Base-by-base conservation (phyloP, 2,797 vertebrate species). In the Lepidocolaptes lacrymiger region DNA sequence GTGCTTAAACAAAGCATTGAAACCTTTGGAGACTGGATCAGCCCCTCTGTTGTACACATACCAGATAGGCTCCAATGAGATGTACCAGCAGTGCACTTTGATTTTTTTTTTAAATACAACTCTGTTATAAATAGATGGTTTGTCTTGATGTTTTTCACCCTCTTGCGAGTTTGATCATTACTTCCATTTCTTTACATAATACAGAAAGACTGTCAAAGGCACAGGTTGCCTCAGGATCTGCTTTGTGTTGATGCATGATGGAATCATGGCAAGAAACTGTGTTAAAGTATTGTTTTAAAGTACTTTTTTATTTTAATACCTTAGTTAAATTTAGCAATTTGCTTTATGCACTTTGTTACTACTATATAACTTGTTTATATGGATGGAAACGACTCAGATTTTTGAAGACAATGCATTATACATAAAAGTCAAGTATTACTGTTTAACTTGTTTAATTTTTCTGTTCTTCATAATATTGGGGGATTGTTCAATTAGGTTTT, bases 181-280 rank as follows among this genome's bases (percentile, higher is more conserved):
- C 87, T 95, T 95, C 86, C 95, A 93, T 92, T 96, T 94, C 97
- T 97, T 97, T 80, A 96, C 72, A 63, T 97, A 95, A 97, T 98
- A 97, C 89, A 97, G 97, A 97, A 97, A 97, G 97, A 98, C 95
- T 97, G 78, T 96, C 97, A 97, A 98, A 95, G 99, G 99, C 99
- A 99, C 98, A 96, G 99, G 99, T 98, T 99, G 99, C 99, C 99
- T 98, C 78, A 92, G 98, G 97, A 97, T 97, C 98, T 97, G 98
- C 98, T 97, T 96, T 98, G 96, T 97, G 97, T 97, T 97, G 97
- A 97, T 97, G 98, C 98, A 98, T 98, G 98, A 98, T 98, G 97
- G 97, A 98, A 97, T 98, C 97, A 97, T 97, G 97, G 97, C 97
- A 97, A 95, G 85, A 96, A 97, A 95, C 97, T 97, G 98, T 97